Base-by-base conservation (phyloP, 2,888 invertebrate genomes). In the Mylabris sibirica region DNA sequence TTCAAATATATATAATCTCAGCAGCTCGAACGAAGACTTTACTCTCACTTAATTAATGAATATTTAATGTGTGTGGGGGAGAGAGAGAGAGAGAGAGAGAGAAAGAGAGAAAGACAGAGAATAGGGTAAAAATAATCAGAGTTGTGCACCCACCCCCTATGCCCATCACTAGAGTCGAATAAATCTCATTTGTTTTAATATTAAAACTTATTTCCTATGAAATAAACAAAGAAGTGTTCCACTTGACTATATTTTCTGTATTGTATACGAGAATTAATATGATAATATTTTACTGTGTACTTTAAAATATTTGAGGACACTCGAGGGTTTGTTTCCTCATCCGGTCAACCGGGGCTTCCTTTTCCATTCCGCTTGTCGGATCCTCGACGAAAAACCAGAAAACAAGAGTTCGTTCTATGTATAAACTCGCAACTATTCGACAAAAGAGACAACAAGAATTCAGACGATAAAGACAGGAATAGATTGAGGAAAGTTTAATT, bases 191-290 rank as follows among this genome's bases (percentile, higher is more conserved):
- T 60, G 35, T 26, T 34, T 38, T 20, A 35, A 34, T 77, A 79
- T 79, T 77, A 77, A 75, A 78, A 78, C 77, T 79, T 79, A 80
- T 79, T 79, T 80, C 78, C 76, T 75, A 77, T 75, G 75, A 79
- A 79, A 81, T 80, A 82, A 81, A 82, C 80, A 81, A 82, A 78
- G 77, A 77, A 76, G 75, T 75, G 65, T 20, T 49, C 63, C 65
- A 68, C 74, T 69, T 72, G 74, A 76, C 75, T 78, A 77, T 79
- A 81, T 80, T 80, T 79, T 77, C 80, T 74, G 79, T 80, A 82
- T 82, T 83, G 82, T 83, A 77, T 81, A 80, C 81, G 75, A 82
- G 82, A 82, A 84, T 83, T 83, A 83, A 84, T 84, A 84, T 75
- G 82, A 79, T 81, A 78, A 81, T 84, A 84, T 83, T 83, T 84